Base-by-base conservation (phyloP, 23 tunicate genomes). In the Halocynthia roretzi region DNA sequence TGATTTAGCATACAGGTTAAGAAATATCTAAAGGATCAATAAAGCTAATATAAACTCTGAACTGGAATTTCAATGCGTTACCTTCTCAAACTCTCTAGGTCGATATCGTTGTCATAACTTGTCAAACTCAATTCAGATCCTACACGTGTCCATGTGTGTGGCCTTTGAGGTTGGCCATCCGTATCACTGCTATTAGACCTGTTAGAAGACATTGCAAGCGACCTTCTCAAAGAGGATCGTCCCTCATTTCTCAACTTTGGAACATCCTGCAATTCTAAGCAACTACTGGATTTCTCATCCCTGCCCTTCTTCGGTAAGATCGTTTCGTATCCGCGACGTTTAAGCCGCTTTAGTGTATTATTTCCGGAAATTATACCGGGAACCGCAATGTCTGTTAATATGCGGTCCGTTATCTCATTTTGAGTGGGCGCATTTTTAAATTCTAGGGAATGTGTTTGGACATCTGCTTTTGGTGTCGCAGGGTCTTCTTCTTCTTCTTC, bases 31-130 rank as follows among this genome's bases (percentile, higher is more conserved):
- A 31, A 31, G 1, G 2, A 31, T 31, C 4, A 31, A 31, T 31
- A 31, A 31, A 31, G 44, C 62, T 17, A 60, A 60, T 17, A 60
- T 1, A 60, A 60, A 60, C 17, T 60, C 15, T 63, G 4, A 19
- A 19, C 21, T 19, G 40, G 1, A 15, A 14, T n/a, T 76, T 11
- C 22, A 11, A 68, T 78, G 21, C 2, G 53, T 71, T 76, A 89
- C 96, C 96, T 89, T 84, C 85, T 84, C 83, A 89, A 51, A 67
- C 96, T 89, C 20, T 89, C 96, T 9, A 31, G 52, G 67, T 89
- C 96, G 0, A 61, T 80, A 22, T 89, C 96, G 53, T 78, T 83
- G 8, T 89, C 96, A 63, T 49, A 62, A 67, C 87, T 89, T 18
- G 82, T 51, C 56, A 89, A 52, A 57, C 96, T 89, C 31, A 84